Evolutionary conservation across 2,113 vertebrate species (phyloP).

Genomic region (Turdus rufiventris): DNA sequence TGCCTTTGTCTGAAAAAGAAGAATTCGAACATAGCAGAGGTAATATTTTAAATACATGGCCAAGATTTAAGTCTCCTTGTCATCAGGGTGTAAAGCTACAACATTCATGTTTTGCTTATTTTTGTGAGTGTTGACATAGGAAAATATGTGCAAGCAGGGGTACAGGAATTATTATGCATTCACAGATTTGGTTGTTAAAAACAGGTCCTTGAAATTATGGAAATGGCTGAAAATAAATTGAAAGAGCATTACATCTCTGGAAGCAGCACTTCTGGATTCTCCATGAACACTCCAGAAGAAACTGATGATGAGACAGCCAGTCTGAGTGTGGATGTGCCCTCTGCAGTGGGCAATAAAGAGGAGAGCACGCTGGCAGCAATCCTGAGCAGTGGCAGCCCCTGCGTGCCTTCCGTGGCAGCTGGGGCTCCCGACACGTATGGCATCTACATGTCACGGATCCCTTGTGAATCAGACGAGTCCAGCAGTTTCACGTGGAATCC

Average conservation of each 20-base stretch:
- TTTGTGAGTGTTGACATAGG: background rate
- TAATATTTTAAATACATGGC: background rate
- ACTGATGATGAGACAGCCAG: slow-evolving; percentile 64
- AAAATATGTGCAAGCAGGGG: background rate
- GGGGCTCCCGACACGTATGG: background rate
- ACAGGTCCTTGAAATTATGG: slow-evolving; percentile 61
- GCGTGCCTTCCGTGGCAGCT: rapidly evolving
- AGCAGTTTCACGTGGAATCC: background rate
- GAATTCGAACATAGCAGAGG: slow-evolving; percentile 58
- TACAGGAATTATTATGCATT: background rate
- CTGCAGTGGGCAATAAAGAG: background rate
- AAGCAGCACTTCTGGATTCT: background rate
- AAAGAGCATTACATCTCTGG: background rate
- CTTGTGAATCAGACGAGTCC: slow-evolving; percentile 65
- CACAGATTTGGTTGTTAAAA: background rate
- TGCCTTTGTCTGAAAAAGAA: slow-evolving; percentile 75
- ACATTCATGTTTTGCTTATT: background rate
- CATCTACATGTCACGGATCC: background rate
- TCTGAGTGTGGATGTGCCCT: background rate
- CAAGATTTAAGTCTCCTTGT: background rate
- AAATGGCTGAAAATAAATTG: slow-evolving; percentile 34
- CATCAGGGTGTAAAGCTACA: background rate
- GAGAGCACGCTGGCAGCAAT: rapidly evolving
- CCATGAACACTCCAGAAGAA: slow-evolving; percentile 75
- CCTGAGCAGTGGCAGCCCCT: background rate